phyloP scores from a whole-genome alignment of 2,888 invertebrate genomes.

The Peribatodes rhomboidaria region DNA sequence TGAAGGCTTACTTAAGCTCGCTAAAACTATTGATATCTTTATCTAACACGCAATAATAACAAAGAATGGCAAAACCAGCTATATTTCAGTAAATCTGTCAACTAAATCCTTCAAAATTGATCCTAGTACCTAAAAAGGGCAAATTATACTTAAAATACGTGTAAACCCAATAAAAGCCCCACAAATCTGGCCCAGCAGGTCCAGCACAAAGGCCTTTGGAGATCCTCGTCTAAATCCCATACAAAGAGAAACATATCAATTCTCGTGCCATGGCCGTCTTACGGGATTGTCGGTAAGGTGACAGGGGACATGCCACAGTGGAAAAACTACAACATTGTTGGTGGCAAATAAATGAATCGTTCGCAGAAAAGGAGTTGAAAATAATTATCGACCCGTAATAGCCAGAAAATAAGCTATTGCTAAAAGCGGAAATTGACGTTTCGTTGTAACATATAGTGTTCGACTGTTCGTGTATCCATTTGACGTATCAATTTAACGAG shows the following conservation, averaged over 20 bases:
- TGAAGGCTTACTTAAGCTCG: too few species aligned
- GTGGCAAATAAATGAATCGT: too few species aligned
- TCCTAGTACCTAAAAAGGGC: neutral
- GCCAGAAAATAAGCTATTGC: too few species aligned
- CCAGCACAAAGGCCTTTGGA: slow-evolving; percentile 30
- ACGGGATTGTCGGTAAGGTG: slow-evolving; percentile 37
- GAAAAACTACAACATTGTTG: neutral
- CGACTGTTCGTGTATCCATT: too few species aligned
- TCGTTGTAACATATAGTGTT: too few species aligned
- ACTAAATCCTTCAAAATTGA: neutral
- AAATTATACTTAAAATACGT: slow-evolving; percentile 7
- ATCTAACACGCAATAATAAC: too few species aligned
- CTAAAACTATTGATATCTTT: too few species aligned
- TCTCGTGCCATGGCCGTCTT: slow-evolving; percentile 40
- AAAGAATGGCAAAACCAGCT: too few species aligned
- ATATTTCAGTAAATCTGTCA: too few species aligned
- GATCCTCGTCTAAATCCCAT: slow-evolving; percentile 40
- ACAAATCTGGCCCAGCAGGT: slow-evolving; percentile 20
- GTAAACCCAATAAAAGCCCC: slow-evolving; percentile 19
- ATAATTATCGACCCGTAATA: neutral
- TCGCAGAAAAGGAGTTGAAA: neutral
- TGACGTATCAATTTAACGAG: too few species aligned
- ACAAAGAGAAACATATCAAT: slow-evolving; percentile 44
- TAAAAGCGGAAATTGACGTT: too few species aligned
- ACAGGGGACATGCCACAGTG: slow-evolving; percentile 36